Evolutionary conservation across 2,113 vertebrate genomes (phyloP).

Genomic region (Struthidea cinerea): DNA sequence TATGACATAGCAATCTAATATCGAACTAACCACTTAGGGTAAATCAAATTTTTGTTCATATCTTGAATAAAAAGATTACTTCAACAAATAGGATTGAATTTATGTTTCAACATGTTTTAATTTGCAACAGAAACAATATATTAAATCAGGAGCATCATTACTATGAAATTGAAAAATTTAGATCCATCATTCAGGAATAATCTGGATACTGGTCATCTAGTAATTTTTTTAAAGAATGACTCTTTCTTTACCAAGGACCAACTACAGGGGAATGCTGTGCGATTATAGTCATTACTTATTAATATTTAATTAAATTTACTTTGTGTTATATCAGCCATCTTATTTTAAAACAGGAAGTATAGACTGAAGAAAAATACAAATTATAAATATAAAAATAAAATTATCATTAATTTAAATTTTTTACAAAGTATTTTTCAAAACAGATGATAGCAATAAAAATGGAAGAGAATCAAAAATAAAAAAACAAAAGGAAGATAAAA

Average conservation of each 20-base stretch:
- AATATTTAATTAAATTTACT: not conserved
- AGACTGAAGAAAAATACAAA: not conserved
- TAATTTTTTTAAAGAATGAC: not conserved
- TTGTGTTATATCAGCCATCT: not conserved
- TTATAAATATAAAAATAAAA: not conserved
- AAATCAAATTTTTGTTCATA: not conserved
- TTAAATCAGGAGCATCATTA: not conserved
- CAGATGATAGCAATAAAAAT: not conserved
- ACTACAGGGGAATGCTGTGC: not conserved
- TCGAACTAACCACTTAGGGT: not conserved
- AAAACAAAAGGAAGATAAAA: not conserved
- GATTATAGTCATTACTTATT: not conserved
- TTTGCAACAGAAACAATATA: not conserved
- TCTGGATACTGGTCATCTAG: not conserved
- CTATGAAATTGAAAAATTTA: not conserved
- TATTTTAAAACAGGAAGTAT: not conserved
- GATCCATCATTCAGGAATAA: not conserved
- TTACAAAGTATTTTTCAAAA: not conserved
- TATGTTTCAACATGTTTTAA: not conserved
- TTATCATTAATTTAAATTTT: not conserved
- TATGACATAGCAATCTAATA: not conserved
- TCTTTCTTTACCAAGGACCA: not conserved
- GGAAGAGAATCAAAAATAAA: not conserved
- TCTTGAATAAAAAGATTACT: not conserved
- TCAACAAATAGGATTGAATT: not conserved